A percentile compares a stretch with the other conserved stretches of the same genome.
Evolutionary conservation across 2,888 invertebrate species (phyloP).

Genomic region (Germaria angustata): DNA sequence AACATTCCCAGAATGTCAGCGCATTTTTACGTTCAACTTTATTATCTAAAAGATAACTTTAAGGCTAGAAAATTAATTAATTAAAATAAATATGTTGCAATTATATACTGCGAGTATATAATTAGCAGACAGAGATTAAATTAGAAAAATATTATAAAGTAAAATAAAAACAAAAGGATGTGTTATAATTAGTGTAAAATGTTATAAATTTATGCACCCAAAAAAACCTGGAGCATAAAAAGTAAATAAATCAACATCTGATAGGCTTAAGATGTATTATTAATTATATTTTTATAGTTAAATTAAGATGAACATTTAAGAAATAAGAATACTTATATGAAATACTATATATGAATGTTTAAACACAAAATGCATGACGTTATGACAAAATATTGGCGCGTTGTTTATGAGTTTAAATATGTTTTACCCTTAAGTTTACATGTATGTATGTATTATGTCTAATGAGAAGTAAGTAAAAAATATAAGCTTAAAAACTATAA

Average conservation of each 20-base stretch:
- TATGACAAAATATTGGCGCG: neutral
- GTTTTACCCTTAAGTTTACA: slow-evolving; percentile 30
- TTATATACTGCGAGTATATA: neutral
- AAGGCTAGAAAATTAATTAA: slow-evolving; percentile 44
- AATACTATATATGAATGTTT: neutral
- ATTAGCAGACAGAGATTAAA: slow-evolving; percentile 2
- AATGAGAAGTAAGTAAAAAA: slow-evolving; percentile 11
- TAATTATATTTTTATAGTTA: slow-evolving; percentile 70
- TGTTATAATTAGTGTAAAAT: slow-evolving; percentile 60
- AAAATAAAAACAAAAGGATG: slow-evolving; percentile 28
- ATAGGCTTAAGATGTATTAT: slow-evolving; percentile 40
- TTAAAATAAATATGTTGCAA: slow-evolving; percentile 7
- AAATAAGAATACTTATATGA: neutral
- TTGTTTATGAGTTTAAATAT: slow-evolving; percentile 16
- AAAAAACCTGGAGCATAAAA: neutral
- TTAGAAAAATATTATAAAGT: slow-evolving; percentile 28
- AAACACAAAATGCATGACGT: neutral
- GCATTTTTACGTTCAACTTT: slow-evolving; percentile 44
- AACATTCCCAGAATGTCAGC: slow-evolving; percentile 60
- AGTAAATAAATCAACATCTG: slow-evolving; percentile 16
- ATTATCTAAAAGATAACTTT: slow-evolving; percentile 69
- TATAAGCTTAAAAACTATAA: neutral
- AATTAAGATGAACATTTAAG: slow-evolving; percentile 40
- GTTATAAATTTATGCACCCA: slow-evolving; percentile 31
- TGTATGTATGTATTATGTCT: slow-evolving; percentile 11